Base-by-base conservation (phyloP, 2,113 vertebrate genomes). In the Aleadryas rufinucha region DNA sequence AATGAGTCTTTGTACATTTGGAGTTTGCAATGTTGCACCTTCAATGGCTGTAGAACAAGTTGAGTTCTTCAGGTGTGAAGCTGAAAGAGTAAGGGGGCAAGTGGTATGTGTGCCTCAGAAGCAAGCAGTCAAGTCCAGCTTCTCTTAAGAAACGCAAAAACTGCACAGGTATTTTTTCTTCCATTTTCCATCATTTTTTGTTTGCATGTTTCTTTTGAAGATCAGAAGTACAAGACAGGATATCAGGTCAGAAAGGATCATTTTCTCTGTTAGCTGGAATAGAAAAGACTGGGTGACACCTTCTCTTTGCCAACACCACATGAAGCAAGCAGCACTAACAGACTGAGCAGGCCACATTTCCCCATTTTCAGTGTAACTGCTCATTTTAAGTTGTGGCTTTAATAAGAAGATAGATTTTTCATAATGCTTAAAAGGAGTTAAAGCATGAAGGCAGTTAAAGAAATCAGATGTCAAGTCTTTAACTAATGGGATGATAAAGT, bases 401-500 rank as follows among this genome's bases (percentile, higher is more conserved):
- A 95, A 93, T 85, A 88, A 95, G 87, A 81, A 88, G 52, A 89
- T 57, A 42, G 78, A 69, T 91, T 94, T 94, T 94, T 92, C 75
- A 57, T 91, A 86, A 90, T 72, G 37, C 47, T 77, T 92, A 24
- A 82, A 90, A 93, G 79, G 76, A 94, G 41, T 95, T 95, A 87
- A 93, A 92, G 72, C 83, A 79, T 35, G 35, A 93, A 91, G 75
- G 86, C 47, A 54, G 83, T 93, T 90, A 79, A 78, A 91, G 64
- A 80, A 94, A 95, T 87, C 57, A 95, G 87, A 86, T 89, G 49
- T 85, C 81, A 81, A 64, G 84, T 91, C 88, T 87, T 95, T 89
- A 92, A 93, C 76, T 96, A 94, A 94, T 84, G 68, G 41, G 91
- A 95, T 96, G 95, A 89, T 47, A 45, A 44, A 82, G 89, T n/a